Evolutionary conservation across 2,113 vertebrate genomes (phyloP).

Genomic region (Jacana jacana): DNA sequence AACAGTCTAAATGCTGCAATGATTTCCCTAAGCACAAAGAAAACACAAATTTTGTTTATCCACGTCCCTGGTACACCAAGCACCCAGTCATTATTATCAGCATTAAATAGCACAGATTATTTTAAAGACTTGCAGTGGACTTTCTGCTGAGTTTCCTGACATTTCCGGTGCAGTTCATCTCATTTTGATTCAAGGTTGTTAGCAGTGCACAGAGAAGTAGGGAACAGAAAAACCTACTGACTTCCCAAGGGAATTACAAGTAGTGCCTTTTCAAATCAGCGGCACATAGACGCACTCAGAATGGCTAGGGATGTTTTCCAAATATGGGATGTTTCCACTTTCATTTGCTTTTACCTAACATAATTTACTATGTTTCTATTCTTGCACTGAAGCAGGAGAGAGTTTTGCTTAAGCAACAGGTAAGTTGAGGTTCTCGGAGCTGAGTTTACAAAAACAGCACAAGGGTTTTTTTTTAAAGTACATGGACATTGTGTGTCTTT

Average conservation of each 20-base stretch:
- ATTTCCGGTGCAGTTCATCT: not conserved
- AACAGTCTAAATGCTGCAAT: not conserved
- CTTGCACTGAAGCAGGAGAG: not conserved
- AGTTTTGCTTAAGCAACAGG: constrained; percentile 4
- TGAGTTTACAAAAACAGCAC: not conserved
- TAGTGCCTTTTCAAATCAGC: not conserved
- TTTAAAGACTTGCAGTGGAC: not conserved
- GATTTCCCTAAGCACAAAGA: constrained; percentile 1
- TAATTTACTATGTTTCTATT: not conserved
- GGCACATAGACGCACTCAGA: not conserved
- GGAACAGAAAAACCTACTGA: not conserved
- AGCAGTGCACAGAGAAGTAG: not conserved
- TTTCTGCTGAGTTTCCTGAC: not conserved
- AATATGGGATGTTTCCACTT: not conserved
- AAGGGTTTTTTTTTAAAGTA: not conserved
- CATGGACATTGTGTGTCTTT: not conserved
- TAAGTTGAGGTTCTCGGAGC: not conserved
- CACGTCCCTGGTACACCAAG: not conserved
- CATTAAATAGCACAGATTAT: not conserved
- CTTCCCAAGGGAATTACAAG: not conserved
- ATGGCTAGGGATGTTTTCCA: not conserved
- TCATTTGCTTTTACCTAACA: not conserved
- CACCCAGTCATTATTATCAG: not conserved
- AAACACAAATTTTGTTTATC: not conserved
- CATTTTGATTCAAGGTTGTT: not conserved